Base-by-base conservation (phyloP, 2,888 invertebrate species). In the Endomychus coccineus region DNA sequence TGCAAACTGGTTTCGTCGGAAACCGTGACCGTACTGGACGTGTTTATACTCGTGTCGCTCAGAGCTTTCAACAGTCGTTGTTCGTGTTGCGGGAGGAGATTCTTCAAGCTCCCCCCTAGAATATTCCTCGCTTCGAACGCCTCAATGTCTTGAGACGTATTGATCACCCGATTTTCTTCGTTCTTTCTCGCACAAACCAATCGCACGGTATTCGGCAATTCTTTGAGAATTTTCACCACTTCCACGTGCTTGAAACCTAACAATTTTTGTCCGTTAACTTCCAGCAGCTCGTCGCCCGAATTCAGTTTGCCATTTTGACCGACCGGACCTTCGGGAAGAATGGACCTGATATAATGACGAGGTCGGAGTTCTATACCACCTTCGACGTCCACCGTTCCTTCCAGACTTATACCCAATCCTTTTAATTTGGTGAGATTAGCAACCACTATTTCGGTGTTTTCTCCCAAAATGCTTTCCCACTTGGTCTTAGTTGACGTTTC, bases 381-480 rank as follows among this genome's bases (percentile, higher is more conserved):
- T 69, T 97, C 96, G 14, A 98, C 95, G 61, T 98, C 97, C 9
- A 96, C 97, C 0, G 97, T 98, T 17, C 98, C 97, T 69, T 97
- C 96, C 45, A 97, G 74, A 64, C 94, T 96, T 55, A 98, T 95
- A 3, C 97, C 97, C 45, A 98, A 75, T 33, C 94, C 97, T 56
- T 83, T 84, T 55, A 94, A 80, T 71, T 95, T 95, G 55, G 82
- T 83, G 49, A 96, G 73, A 70, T 95, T 92, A 40, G 92, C 90
- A 48, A 95, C 83, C 61, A 94, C 78, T 60, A 95, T 87, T 64
- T 91, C 83, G 54, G 82, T 49, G 42, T 86, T 84, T 34, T 78
- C 74, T 2, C 87, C 89, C 53, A 92, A 75, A 58, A 91, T 78
- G 53, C 75, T 75, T 58, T 78, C 77, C 83, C 88, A 88, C 66